Conservation (phyloP, 2,888 invertebrate genomes). For the Agelastica alni region DNA sequence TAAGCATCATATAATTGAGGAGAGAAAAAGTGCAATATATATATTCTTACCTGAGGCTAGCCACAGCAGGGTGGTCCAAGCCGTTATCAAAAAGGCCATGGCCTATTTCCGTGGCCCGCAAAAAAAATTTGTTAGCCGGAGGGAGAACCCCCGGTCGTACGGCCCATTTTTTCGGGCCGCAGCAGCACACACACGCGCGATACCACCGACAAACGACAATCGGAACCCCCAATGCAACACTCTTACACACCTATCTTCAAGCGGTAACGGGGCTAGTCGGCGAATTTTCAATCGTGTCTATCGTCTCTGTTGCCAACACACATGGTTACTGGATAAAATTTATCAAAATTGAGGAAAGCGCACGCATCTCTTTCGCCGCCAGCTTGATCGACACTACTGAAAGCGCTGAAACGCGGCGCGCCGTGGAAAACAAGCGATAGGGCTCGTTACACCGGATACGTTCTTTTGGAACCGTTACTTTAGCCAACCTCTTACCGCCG, state of each 20-base stretch:
- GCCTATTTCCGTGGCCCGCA: conserved; percentile 52
- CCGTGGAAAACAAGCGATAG: conserved; percentile 9
- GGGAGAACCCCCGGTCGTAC: conserved; percentile 63
- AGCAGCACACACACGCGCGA: conserved; percentile 21
- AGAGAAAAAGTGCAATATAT: not conserved
- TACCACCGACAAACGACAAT: conserved; percentile 10
- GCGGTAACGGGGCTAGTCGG: conserved; percentile 10
- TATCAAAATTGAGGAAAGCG: conserved; percentile 21
- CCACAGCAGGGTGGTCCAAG: conserved; percentile 57
- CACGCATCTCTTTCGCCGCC: conserved; percentile 27
- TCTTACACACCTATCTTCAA: conserved; percentile 14
- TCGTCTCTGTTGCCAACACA: conserved; percentile 30
- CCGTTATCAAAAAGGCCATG: conserved; percentile 51
- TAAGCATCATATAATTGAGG: too few species aligned
- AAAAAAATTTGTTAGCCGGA: conserved; percentile 60
- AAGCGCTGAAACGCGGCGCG: conserved; percentile 25
- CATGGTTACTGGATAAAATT: conserved; percentile 28
- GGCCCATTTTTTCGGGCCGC: conserved; percentile 45
- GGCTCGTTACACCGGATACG: not conserved
- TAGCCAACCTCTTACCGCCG: not conserved
- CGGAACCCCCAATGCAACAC: conserved; percentile 10
- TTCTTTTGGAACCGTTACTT: conserved; percentile 5
- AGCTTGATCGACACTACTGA: conserved; percentile 31
- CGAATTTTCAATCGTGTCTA: conserved; percentile 20
- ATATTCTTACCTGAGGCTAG: conserved; percentile 51